Percentiles rank a stretch among this genome's conserved stretches.
phyloP scores from a whole-genome alignment of 2,113 vertebrate species.

The Microcebus murinus region DNA sequence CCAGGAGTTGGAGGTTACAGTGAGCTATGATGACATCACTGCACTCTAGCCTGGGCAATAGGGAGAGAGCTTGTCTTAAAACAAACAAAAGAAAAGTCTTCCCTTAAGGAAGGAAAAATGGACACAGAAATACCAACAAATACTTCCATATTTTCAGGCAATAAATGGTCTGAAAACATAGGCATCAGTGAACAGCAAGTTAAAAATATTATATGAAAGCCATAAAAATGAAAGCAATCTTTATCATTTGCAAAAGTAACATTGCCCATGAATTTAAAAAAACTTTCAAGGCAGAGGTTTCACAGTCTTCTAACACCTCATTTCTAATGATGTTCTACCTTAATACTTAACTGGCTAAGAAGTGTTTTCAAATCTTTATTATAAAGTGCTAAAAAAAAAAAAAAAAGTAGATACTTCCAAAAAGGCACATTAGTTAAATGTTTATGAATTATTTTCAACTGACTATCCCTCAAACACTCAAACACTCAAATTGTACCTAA shows the following conservation, averaged over 20 bases:
- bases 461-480: conserved; percentile 20
- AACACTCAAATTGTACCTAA: conserved; percentile 27
- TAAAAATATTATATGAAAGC: not conserved
- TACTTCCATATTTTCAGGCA: not conserved
- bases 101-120: not conserved
- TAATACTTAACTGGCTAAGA: not conserved
- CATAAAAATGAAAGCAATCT: not conserved
- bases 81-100: not conserved
- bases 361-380: conserved; percentile 18
- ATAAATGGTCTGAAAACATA: not conserved
- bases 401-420: not conserved
- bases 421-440: conserved; percentile 1
- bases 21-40: too few species aligned
- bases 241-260: not conserved
- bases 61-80: too few species aligned
- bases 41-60: too few species aligned
- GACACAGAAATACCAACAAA: conserved; percentile 9
- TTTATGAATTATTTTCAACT: conserved; percentile 30
- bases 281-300: conserved; percentile 25
- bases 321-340: conserved; percentile 25
- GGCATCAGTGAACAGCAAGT: not conserved
- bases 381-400: not conserved
- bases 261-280: not conserved
- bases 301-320: conserved; percentile 5
- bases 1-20: too few species aligned